Base-by-base conservation (phyloP, 2,888 invertebrate genomes). In the Proisotoma minuta region DNA sequence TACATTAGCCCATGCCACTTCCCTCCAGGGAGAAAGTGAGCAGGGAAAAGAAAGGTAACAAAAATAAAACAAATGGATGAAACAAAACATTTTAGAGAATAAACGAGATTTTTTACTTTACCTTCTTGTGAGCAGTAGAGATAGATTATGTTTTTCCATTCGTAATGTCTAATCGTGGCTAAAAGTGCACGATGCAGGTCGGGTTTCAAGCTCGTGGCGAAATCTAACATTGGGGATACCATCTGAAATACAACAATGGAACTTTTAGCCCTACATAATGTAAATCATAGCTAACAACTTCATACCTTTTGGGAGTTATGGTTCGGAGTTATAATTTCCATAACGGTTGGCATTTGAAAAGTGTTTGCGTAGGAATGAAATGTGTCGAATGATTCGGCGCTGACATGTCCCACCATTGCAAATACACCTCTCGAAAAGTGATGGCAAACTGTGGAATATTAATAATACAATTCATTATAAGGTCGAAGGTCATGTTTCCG, bases 161-260 rank as follows among this genome's bases (percentile, higher is more conserved):
- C 34, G 79, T 97, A 97, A 79, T 90, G 88, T 70, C 87, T 84
- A 75, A 98, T 92, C 62, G 95, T 89, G 80, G 96, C 96, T 73
- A 96, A 89, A 77, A 98, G 89, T 62, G 97, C 95, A 76, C 87
- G 88, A 79, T 95, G 92, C 80, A 95, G 95, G 79, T 96, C 91
- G 40, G 98, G 97, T 68, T 94, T 84, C 87, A 98, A 88, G 78
- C 91, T 91, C 76, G 93, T 88, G 57, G 92, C 93, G 77, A 88
- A 91, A 80, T 92, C 91, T 75, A 91, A 82, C 62, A 68, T 62
- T 52, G 72, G 66, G 49, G 73, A 73, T 59, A 73, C 73, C 73
- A 73, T 73, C 71, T 70, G 68, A 3, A 47, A 54, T 3, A 51
- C 27, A 26, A n/a, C 5, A 51, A 51, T 8, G 28, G 23, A 15